Evolutionary conservation across 1,140 invertebrate species (phyloP).

Genomic region (Drosophila miranda): DNA sequence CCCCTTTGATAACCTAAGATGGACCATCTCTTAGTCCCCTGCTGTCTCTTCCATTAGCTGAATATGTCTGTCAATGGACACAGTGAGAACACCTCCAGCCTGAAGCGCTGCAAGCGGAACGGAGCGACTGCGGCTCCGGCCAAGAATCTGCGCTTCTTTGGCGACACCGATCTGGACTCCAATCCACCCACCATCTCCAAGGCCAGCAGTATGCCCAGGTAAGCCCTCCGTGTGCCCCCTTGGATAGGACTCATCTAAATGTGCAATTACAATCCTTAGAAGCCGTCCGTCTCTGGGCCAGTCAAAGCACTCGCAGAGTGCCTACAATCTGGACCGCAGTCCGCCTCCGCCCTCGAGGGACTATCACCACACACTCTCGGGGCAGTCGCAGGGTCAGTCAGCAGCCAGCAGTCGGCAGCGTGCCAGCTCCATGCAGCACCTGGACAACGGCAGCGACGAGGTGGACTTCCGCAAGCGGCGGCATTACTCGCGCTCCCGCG

Average conservation of each 20-base stretch:
- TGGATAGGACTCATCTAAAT: too few species aligned
- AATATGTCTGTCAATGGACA: slow-evolving; percentile 75
- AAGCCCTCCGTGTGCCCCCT: not conserved
- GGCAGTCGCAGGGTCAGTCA: slow-evolving; percentile 14
- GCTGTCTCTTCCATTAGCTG: slow-evolving; percentile 25
- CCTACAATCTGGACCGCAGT: slow-evolving; percentile 75
- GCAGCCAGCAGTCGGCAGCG: slow-evolving; percentile 49
- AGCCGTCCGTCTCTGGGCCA: slow-evolving; percentile 60
- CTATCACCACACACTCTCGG: slow-evolving; percentile 51
- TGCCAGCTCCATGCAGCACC: slow-evolving; percentile 79
- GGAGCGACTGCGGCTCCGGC: slow-evolving; percentile 81
- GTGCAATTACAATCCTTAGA: slow-evolving; percentile 14
- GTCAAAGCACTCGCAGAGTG: slow-evolving; percentile 79
- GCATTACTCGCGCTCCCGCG: slow-evolving; percentile 77
- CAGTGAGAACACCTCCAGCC: slow-evolving; percentile 83
- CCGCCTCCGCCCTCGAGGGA: slow-evolving; percentile 60
- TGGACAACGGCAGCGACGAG: slow-evolving; percentile 75
- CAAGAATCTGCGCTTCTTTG: slow-evolving; percentile 91
- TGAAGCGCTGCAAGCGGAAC: slow-evolving; percentile 82
- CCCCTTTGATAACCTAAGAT: too few species aligned
- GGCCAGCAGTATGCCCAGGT: slow-evolving; percentile 85
- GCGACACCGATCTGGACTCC: slow-evolving; percentile 90
- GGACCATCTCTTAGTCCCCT: too few species aligned
- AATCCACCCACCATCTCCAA: slow-evolving; percentile 83
- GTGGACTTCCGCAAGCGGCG: slow-evolving; percentile 77